Conservation (phyloP, 2,888 invertebrate species). For the Pammene aurita region DNA sequence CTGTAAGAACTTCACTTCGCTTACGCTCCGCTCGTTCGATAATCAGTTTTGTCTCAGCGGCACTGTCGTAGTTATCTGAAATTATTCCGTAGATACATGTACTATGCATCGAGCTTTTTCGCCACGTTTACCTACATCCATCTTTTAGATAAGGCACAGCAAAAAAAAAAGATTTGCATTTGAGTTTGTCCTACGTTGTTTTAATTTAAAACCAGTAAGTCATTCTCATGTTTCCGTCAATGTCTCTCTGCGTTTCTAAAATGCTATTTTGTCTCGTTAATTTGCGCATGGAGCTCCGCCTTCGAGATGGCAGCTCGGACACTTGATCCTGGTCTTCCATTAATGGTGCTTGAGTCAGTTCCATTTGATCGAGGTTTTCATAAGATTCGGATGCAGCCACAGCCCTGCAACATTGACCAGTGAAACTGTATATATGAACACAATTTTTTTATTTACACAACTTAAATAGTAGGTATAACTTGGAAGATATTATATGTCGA, state of each 20-base stretch:
- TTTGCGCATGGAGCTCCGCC: slow-evolving; percentile 85
- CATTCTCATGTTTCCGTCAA: slow-evolving; percentile 91
- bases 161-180: slow-evolving; percentile 12
- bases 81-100: no score
- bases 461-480: no score
- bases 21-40: no score
- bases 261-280: slow-evolving; percentile 90
- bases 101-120: no score
- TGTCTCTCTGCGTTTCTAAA: slow-evolving; percentile 91
- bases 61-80: no score
- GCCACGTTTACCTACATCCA: no score
- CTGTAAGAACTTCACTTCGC: no score
- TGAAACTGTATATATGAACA: background rate
- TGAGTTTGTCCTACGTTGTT: background rate
- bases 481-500: no score
- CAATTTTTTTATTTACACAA: no score
- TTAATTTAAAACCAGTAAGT: slow-evolving; percentile 90
- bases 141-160: no score
- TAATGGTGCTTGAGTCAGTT: slow-evolving; percentile 67
- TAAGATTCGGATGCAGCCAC: slow-evolving; percentile 85
- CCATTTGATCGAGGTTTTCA: slow-evolving; percentile 87
- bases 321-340: slow-evolving; percentile 61
- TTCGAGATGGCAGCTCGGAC: slow-evolving; percentile 55
- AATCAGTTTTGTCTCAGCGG: no score
- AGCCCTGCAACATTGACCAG: slow-evolving; percentile 71